Percentiles rank a stretch among this genome's conserved stretches.
Conservation (phyloP, 2,888 invertebrate genomes). For the Cylindroiulus punctatus region DNA sequence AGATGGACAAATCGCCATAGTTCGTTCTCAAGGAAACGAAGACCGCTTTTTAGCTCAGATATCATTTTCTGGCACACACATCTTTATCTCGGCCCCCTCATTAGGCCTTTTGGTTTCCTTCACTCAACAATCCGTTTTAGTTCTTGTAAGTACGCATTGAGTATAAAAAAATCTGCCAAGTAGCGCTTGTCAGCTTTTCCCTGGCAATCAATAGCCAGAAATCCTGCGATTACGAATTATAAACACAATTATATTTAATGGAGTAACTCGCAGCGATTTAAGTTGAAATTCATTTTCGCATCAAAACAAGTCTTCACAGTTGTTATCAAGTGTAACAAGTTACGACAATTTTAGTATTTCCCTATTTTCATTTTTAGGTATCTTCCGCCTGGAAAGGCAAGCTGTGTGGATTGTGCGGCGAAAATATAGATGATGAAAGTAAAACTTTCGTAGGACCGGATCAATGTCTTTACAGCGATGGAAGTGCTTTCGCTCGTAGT, state of each 20-base stretch:
- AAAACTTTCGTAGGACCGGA: conserved; percentile 49
- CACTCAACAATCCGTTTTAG: conserved; percentile 42
- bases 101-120: conserved; percentile 39
- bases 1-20: conserved; percentile 48
- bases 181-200: too few species aligned
- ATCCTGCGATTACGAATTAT: too few species aligned
- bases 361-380: conserved; percentile 40
- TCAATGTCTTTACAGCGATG: conserved; percentile 52
- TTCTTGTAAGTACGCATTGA: conserved; percentile 4
- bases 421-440: background rate
- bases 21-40: conserved; percentile 54
- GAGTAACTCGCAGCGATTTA: too few species aligned
- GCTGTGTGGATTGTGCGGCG: conserved; percentile 54
- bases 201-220: too few species aligned
- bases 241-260: too few species aligned
- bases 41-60: conserved; percentile 51
- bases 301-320: too few species aligned
- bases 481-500: conserved; percentile 26
- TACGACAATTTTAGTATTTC: background rate
- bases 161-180: too few species aligned
- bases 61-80: background rate
- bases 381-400: conserved; percentile 54
- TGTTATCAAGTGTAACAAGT: too few species aligned
- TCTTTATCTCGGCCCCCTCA: conserved; percentile 49
- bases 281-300: too few species aligned